Evolutionary conservation across 2,888 invertebrate species (phyloP), one percentile per base, ranked within the genome.

Genomic region (Orthosia cruda): DNA sequence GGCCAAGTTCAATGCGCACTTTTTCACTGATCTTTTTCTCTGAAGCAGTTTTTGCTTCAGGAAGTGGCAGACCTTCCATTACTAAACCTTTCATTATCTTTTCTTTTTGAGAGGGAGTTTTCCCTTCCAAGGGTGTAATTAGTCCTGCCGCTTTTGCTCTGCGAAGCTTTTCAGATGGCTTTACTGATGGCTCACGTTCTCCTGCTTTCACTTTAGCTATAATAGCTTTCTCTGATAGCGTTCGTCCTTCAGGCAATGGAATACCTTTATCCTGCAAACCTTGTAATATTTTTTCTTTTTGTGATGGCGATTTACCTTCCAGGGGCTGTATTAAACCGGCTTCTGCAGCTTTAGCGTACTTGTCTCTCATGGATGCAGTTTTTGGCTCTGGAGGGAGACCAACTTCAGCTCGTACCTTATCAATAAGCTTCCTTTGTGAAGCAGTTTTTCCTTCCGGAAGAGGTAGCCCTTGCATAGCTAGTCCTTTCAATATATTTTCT

Each of bases 371-470:
- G 0, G 64, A 64, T 1, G 64, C 15, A 16, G 50, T 64, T 2
- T 26, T 64, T 4, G 64, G 64, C n/a, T 64, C 64, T 9, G 64
- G 64, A 15, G 64, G 50, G 0, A 64, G 26, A 2, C 64, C 64
- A 13, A 64, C 9, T 13, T 64, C 64, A 7, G 64, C 32, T 9
- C 64, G n/a, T n/a, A 64, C 64, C 4, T 64, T 64, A 12, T 64
- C 32, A 11, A 15, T 50, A 0, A 64, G 18, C 55, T 77, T 69
- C 23, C 87, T 87, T 69, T 93, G 92, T 12, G 83, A 75, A 2
- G 83, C 23, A 9, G 87, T 88, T 80, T 86, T 86, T 0, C 72
- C 87, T 64, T 87, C 87, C 1, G 90, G 89, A 4, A 91, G 52
- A 1, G 90, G 90, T 5, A 91, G 64, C 0, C 89, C 89, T 15